These are phyloP conservation scores for Rhinophrynus dorsalis DNA, from an alignment of 2,797 vertebrate species.

Conservation along the genomic window DNA sequence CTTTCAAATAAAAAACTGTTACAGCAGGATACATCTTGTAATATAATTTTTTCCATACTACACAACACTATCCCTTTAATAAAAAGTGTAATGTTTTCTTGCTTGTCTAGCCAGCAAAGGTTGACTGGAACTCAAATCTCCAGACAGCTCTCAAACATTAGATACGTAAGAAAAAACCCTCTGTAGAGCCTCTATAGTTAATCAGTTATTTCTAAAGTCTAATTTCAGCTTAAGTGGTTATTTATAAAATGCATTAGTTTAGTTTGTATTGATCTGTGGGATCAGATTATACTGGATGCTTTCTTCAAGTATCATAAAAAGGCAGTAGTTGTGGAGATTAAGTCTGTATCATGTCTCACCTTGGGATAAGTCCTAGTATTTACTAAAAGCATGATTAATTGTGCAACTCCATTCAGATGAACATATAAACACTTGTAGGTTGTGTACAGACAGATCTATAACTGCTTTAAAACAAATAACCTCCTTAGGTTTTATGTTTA, in stretches of 20 bases:
- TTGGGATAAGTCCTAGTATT: neutral
- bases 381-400: neutral
- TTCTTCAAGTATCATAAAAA: neutral
- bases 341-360: neutral
- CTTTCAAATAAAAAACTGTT: no score
- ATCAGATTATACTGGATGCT: neutral
- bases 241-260: neutral
- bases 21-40: no score
- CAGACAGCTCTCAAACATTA: constrained; percentile 34
- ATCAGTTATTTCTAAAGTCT: constrained; percentile 20
- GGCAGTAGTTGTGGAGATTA: neutral
- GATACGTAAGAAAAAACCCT: constrained; percentile 15
- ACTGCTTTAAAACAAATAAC: no score
- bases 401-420: no score
- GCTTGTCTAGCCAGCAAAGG: constrained; percentile 27
- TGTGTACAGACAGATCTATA: no score
- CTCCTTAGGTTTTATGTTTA: no score
- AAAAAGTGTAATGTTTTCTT: no score
- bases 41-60: no score
- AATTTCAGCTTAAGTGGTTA: constrained; percentile 9
- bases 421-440: no score
- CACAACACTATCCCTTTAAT: no score
- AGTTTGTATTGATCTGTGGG: neutral
- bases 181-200: constrained; percentile 16
- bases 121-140: constrained; percentile 17